Conservation (phyloP, 2,797 vertebrate genomes). For the Eulemur coronatus region DNA sequence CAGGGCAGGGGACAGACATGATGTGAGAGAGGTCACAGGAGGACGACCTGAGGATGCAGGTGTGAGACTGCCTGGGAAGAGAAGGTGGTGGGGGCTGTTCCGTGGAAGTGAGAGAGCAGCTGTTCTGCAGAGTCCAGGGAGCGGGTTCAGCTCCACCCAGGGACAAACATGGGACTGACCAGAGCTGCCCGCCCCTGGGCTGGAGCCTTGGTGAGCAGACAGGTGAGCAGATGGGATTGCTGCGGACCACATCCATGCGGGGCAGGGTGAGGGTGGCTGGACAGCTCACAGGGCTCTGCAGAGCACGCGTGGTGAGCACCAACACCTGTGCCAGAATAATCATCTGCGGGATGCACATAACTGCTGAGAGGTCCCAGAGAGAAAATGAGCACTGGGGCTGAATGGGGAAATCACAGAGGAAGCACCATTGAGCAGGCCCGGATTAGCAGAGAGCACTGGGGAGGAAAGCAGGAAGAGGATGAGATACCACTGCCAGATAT, state of each 20-base stretch:
- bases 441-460: neutral
- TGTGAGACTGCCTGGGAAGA: neutral
- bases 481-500: neutral
- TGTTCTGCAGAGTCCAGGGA: neutral
- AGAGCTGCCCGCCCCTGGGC: neutral
- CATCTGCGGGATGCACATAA: neutral
- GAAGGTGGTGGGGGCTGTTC: neutral
- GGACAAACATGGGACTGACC: neutral
- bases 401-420: neutral
- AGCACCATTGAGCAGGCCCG: accelerated
- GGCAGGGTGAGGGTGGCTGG: too few species aligned
- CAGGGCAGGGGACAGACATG: neutral
- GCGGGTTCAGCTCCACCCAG: neutral
- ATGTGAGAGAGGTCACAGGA: neutral
- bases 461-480: neutral
- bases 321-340: neutral
- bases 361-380: neutral
- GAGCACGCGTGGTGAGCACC: neutral
- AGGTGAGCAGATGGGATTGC: neutral
- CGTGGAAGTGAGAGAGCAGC: neutral
- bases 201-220: neutral
- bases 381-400: neutral
- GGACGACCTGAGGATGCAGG: neutral
- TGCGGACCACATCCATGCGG: neutral
- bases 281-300: neutral